These are phyloP conservation scores for Drosophila demipolita DNA, from an alignment of 2,888 invertebrate genomes.

Conservation along the genomic window DNA sequence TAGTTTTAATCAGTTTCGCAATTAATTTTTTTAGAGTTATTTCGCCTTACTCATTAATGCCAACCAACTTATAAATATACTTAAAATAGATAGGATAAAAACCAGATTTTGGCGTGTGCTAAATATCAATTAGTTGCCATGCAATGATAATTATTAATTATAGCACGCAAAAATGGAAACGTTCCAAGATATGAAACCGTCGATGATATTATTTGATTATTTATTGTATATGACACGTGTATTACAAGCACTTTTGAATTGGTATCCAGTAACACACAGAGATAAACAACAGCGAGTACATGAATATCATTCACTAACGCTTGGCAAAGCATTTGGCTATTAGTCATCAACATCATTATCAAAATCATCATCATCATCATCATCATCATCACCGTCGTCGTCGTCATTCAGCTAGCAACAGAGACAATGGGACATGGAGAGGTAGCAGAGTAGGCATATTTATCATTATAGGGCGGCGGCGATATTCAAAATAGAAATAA, in stretches of 20 bases:
- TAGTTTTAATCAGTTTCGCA: background rate
- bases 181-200: background rate
- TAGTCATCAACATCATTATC: conserved; percentile 42
- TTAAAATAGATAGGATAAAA: background rate
- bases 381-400: background rate
- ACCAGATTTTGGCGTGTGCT: background rate
- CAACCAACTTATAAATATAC: background rate
- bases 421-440: background rate
- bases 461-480: conserved; percentile 14
- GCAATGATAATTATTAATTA: background rate
- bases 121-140: background rate
- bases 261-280: background rate
- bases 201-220: background rate
- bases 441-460: background rate
- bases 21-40: background rate
- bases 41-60: background rate
- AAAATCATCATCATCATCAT: conserved; percentile 5
- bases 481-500: conserved; percentile 17
- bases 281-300: conserved; percentile 4
- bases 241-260: background rate
- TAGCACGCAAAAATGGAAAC: background rate
- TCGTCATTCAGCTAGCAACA: background rate
- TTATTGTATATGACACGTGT: background rate
- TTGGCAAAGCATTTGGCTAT: conserved; percentile 15
- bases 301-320: conserved; percentile 32